Base-by-base conservation (phyloP, 1,140 invertebrate species). In the Zaprionus inermis region DNA sequence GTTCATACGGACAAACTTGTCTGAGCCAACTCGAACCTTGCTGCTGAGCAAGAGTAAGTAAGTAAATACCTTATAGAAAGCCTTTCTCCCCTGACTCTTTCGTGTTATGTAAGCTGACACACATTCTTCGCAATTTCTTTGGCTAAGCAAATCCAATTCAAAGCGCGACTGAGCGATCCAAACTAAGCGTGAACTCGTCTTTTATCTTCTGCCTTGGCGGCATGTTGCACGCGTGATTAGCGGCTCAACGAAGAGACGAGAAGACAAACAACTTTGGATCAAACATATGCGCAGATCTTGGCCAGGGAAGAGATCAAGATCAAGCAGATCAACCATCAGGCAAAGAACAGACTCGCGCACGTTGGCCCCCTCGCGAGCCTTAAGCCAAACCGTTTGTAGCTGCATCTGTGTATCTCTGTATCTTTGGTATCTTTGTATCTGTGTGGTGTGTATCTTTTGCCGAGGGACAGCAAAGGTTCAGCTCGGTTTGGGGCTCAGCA, bases 151-250 rank as follows among this genome's bases (percentile, higher is more conserved):
- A 73, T 67, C 49, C 22, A 57, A 74, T 59, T 78, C 49, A 41
- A 68, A 71, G 67, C 24, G 41, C 59, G 58, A 34, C 41, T 46
- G 65, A 34, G 38, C 51, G 65, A 60, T 72, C 57, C 46, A 58
- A 76, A 74, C 16, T 49, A 69, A 58, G 55, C 61, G 55, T 75
- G 74, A 74, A 68, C 81, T 76, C 52, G 65, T 71, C 52, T 68
- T 74, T 66, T 80, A 22, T 72, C 67, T 78, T 81, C 38, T 79
- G 55, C 65, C 54, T 83, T 83, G 55, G 81, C 81, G 81, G 81
- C 81, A 83, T 84, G 81, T 84, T 84, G 81, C 81, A 84, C 70
- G 81, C 81, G 82, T 85, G 81, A 86, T 85, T 85, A 85, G 78
- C 82, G 30, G 64, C 56, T 78, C 59, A 83, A 46, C 49, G 75